These are phyloP conservation scores for Hycleus phaleratus DNA, from an alignment of 1,140 invertebrate genomes.

Conservation along the genomic window DNA sequence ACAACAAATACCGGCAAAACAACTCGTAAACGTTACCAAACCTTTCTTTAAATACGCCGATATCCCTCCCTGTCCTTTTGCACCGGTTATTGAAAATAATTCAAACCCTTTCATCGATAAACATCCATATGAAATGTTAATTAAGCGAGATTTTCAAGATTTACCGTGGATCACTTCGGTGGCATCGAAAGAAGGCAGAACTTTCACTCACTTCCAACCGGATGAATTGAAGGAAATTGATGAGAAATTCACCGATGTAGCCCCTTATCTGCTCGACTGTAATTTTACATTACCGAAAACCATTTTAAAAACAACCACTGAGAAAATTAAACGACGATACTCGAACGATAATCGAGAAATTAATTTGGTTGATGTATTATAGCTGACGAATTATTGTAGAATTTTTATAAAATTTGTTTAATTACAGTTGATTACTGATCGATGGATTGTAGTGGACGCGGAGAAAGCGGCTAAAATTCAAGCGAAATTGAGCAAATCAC, in stretches of 20 bases:
- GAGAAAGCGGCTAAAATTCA: constrained; percentile 48
- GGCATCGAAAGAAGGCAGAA: constrained; percentile 29
- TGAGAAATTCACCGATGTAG: constrained; percentile 1
- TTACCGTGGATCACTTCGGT: constrained; percentile 33
- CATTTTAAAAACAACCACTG: background rate
- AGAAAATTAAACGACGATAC: constrained; percentile 5
- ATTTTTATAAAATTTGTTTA: constrained; percentile 5
- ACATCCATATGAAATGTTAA: constrained; percentile 43
- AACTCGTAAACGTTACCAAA: background rate
- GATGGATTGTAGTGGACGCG: constrained; percentile 47
- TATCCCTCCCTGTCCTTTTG: constrained; percentile 10
- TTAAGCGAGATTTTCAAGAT: constrained; percentile 36
- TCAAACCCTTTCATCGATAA: constrained; percentile 46
- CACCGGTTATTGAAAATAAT: constrained; percentile 18
- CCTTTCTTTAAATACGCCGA: constrained; percentile 5
- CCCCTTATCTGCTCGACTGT: constrained; percentile 2
- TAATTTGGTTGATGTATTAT: background rate
- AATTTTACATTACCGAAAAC: background rate
- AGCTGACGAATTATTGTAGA: background rate
- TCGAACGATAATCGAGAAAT: background rate
- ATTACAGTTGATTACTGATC: constrained; percentile 47
- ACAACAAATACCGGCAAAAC: constrained; percentile 5
- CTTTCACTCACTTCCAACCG: background rate
- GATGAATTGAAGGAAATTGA: background rate
- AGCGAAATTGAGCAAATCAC: constrained; percentile 44